Evolutionary conservation across 2,797 vertebrate genomes (phyloP), one percentile per base, ranked within the genome.

Genomic region (Oreochromis mossambicus): DNA sequence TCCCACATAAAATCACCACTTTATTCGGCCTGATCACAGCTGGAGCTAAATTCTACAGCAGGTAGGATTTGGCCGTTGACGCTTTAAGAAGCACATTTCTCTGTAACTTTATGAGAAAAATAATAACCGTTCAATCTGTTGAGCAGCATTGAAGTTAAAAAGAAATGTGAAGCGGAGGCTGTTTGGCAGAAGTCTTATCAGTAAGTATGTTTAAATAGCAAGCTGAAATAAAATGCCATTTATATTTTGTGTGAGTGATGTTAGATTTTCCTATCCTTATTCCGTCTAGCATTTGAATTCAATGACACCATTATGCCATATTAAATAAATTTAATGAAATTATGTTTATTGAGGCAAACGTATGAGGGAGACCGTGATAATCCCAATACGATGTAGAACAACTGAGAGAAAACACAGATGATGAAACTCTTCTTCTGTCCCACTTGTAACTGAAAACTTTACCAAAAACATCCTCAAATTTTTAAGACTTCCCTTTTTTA

Each of bases 131-230:
- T 75, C 17, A 34, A 75, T 75, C 46, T 51, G 26, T 87, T 83
- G n/a, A 6, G 5, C 86, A 96, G 96, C 77, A 36, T 96, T 1
- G 93, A 94, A 41, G 96, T 96, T 89, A 96, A 92, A 38, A 95
- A 80, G 48, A 95, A 80, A 81, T 92, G 48, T n/a, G 96, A 96
- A 48, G 96, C 96, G 0, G 95, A 96, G 82, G 66, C 86, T 5
- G 2, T 94, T 2, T 96, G 95, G 96, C 87, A 94, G 84, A 94
- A 92, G 80, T 92, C 4, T n/a, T 94, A 93, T 79, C 90, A 93
- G 96, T 96, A 87, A 95, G 95, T 93, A 8, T 75, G 46, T 75
- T 13, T 75, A 50, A 50, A 50, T 50, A 50, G 17, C 11, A 51
- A 50, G 46, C 46, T 32, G 29, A 34, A 75, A 50, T 50, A 50